phyloP scores from a whole-genome alignment of 2,797 vertebrate species.

The Sebastolobus altivelis region DNA sequence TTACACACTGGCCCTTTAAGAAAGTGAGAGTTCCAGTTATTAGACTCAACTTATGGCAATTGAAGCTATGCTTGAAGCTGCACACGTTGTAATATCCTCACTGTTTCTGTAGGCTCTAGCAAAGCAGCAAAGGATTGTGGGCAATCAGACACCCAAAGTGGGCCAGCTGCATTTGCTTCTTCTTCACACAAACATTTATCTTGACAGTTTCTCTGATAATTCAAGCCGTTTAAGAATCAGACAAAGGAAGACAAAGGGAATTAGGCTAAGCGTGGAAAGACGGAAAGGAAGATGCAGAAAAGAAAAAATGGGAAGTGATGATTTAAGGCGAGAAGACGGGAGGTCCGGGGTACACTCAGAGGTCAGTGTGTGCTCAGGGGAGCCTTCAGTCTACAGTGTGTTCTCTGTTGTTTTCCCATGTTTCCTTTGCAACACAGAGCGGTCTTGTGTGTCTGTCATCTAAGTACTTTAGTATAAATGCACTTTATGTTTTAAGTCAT shows the following conservation, averaged over 20 bases:
- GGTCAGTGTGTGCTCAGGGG: constrained; percentile 75
- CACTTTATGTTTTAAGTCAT: constrained; percentile 14
- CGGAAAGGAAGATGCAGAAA: constrained; percentile 11
- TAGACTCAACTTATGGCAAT: not conserved
- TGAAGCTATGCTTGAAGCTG: not conserved
- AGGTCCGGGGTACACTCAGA: constrained; percentile 73
- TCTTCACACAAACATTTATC: constrained; percentile 25
- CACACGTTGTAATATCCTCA: not conserved
- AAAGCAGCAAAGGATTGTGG: constrained; percentile 47
- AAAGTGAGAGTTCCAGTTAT: not conserved
- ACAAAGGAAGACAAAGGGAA: constrained; percentile 49
- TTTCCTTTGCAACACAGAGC: constrained; percentile 4
- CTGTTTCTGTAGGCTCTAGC: not conserved
- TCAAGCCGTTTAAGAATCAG: constrained; percentile 16
- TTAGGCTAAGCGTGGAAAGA: not conserved
- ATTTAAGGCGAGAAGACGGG: constrained; percentile 68
- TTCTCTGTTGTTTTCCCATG: constrained; percentile 18
- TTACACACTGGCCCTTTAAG: not conserved
- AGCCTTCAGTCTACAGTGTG: constrained; percentile 54
- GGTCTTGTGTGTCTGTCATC: constrained; percentile 4
- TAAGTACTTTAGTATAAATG: constrained; percentile 17
- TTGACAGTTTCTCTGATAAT: constrained; percentile 9
- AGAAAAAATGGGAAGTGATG: constrained; percentile 66
- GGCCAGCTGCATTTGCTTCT: constrained; percentile 71
- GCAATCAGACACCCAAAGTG: constrained; percentile 60